These are phyloP conservation scores for Eilema sororculum DNA, from an alignment of 2,888 invertebrate genomes.

Conservation along the genomic window DNA sequence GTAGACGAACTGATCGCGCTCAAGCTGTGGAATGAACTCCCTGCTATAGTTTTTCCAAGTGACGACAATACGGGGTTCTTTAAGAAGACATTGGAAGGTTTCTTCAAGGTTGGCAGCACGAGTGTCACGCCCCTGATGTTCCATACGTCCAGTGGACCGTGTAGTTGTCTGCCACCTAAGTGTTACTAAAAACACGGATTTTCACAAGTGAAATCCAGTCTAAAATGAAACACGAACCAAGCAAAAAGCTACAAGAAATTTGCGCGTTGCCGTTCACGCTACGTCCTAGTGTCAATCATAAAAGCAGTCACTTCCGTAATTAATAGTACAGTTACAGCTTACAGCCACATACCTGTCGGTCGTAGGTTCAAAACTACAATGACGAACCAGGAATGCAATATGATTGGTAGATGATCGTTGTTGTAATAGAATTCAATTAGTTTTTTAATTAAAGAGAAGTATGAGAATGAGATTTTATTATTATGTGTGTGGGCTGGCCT, in stretches of 20 bases:
- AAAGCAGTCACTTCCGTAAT: not conserved
- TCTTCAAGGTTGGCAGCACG: too few species aligned
- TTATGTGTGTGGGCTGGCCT: too few species aligned
- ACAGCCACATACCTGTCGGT: not conserved
- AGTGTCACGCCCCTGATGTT: too few species aligned
- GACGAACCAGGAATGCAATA: not conserved
- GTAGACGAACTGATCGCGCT: too few species aligned
- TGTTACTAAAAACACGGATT: too few species aligned
- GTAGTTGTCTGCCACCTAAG: too few species aligned
- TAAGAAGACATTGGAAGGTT: too few species aligned
- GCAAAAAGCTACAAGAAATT: not conserved
- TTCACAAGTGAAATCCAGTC: not conserved
- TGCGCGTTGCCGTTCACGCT: not conserved
- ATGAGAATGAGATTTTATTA: too few species aligned
- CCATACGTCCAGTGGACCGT: too few species aligned
- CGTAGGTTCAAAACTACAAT: not conserved
- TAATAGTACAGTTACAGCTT: slow-evolving; percentile 2
- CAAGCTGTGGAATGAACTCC: too few species aligned
- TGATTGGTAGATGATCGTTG: not conserved
- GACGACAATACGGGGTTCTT: too few species aligned
- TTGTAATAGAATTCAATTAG: not conserved
- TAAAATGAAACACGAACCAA: not conserved
- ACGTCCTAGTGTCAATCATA: not conserved
- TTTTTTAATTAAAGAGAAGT: not conserved
- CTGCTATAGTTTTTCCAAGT: too few species aligned